A percentile compares a stretch with the other conserved stretches of the same genome.
These are phyloP conservation scores for Phortica okadai DNA, from an alignment of 2,888 invertebrate genomes.

Conservation along the genomic window DNA sequence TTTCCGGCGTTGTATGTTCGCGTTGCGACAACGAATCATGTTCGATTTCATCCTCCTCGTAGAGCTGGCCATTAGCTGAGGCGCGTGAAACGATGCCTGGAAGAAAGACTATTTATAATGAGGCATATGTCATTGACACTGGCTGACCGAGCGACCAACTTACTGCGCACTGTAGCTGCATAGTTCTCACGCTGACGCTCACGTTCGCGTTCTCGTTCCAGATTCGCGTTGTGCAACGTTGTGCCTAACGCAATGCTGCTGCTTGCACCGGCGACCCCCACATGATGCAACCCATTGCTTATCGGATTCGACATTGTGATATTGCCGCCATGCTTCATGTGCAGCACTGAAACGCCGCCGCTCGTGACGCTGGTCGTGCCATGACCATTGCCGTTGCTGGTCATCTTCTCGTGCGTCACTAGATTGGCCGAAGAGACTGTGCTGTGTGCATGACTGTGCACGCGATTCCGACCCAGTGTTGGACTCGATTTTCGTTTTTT, in stretches of 20 bases:
- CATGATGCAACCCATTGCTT: slow-evolving; percentile 67
- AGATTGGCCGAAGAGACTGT: slow-evolving; percentile 75
- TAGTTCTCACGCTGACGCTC: slow-evolving; percentile 76
- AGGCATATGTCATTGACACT: slow-evolving; percentile 39
- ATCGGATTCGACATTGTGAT: slow-evolving; percentile 73
- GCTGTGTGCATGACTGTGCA: slow-evolving; percentile 74
- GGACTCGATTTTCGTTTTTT: slow-evolving; percentile 68
- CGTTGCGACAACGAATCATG: slow-evolving; percentile 70
- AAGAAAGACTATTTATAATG: slow-evolving; percentile 68
- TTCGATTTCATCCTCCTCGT: slow-evolving; percentile 77
- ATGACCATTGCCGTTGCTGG: slow-evolving; percentile 62
- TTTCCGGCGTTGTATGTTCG: slow-evolving; percentile 59
- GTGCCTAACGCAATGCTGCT: slow-evolving; percentile 80
- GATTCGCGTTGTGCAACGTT: slow-evolving; percentile 75
- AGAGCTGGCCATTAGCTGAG: slow-evolving; percentile 75
- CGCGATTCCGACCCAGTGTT: slow-evolving; percentile 72
- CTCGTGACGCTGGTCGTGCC: slow-evolving; percentile 64
- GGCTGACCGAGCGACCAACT: slow-evolving; percentile 59
- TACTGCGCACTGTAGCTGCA: slow-evolving; percentile 80
- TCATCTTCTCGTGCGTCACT: slow-evolving; percentile 73
- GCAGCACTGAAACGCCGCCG: slow-evolving; percentile 69
- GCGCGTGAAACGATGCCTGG: slow-evolving; percentile 78
- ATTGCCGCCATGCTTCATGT: slow-evolving; percentile 72
- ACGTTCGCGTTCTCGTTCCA: slow-evolving; percentile 76
- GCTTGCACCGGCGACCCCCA: slow-evolving; percentile 75